Base-by-base conservation (phyloP, 2,113 vertebrate genomes). In the Numenius arquata region DNA sequence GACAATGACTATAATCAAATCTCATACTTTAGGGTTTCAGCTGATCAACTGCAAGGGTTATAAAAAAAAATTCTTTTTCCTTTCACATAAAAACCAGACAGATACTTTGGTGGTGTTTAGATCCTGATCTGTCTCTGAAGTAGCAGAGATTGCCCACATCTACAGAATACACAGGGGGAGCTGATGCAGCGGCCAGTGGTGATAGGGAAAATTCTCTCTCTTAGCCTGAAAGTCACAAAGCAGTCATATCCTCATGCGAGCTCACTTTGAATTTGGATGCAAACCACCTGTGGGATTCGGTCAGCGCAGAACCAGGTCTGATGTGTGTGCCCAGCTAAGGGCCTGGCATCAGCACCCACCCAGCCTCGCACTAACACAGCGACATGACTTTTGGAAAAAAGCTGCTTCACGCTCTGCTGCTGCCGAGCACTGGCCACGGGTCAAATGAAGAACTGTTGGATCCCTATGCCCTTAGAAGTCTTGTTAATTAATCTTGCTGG, bases 1-100 rank as follows among this genome's bases (percentile, higher is more conserved):
- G 96, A 97, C 96, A 96, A 96, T 96, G 96, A 97, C 96, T 97
- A 96, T 96, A 96, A 96, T 96, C 96, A 96, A 96, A 96, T 87
- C 96, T 92, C 70, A 6, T 95, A 96, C 71, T 97, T 96, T 85
- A 91, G 77, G 92, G 90, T 95, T 95, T 96, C 92, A 97, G 83
- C 90, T 90, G 90, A 91, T 95, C 63, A 90, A 93, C 95, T 92
- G 95, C 92, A 95, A 89, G 94, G 92, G 84, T 93, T 93, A 89
- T 92, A 92, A 96, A 95, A 55, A 95, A 55, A 96, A 38, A 66
- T 87, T 72, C 4, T 86, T 78, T 91, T 85, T 59, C 65, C 62
- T 68, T 81, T 94, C 59, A 93, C 88, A 87, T 86, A 63, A 77
- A 96, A 95, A 67, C 0, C 78, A 94, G 88, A 79, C 63, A 86